Evolutionary conservation across 2,888 invertebrate species (phyloP).

Genomic region (Caenorhabditis sp.): DNA sequence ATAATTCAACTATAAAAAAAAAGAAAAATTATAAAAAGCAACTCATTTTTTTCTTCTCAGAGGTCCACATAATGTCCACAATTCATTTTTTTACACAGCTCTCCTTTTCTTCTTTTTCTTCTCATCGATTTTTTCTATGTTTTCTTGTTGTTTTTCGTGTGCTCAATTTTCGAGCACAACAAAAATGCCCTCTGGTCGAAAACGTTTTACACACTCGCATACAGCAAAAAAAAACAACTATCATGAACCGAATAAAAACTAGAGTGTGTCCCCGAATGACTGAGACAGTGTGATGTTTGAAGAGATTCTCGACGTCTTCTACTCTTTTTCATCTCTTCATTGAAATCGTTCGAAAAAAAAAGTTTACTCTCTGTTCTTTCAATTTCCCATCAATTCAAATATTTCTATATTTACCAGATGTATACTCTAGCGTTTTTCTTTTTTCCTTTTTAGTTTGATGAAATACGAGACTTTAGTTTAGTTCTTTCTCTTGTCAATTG

Average conservation of each 20-base stretch:
- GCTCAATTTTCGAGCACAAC: constrained; percentile 2
- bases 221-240: too few relatives aligned
- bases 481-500: constrained; percentile 3
- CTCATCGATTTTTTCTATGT: constrained; percentile 13
- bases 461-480: not conserved
- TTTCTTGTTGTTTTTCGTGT: constrained; percentile 24
- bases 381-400: constrained; percentile 23
- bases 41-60: constrained; percentile 4
- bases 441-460: not conserved
- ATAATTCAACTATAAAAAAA: not conserved
- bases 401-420: constrained; percentile 2
- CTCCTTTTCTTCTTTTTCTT: constrained; percentile 4
- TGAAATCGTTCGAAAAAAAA: not conserved
- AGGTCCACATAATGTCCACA: constrained; percentile 11
- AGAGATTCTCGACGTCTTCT: not conserved
- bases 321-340: not conserved
- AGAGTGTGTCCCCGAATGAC: not conserved
- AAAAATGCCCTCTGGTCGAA: constrained; percentile 10
- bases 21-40: constrained; percentile 3
- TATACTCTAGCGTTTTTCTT: not conserved
- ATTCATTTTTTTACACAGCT: not conserved
- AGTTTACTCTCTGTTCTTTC: constrained; percentile 9
- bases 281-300: not conserved
- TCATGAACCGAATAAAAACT: not conserved
- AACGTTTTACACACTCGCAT: constrained; percentile 1